Percentiles rank a stretch among this genome's conserved stretches.
phyloP scores from a whole-genome alignment of 2,797 vertebrate species.

The Dendrocincla tyrannina region DNA sequence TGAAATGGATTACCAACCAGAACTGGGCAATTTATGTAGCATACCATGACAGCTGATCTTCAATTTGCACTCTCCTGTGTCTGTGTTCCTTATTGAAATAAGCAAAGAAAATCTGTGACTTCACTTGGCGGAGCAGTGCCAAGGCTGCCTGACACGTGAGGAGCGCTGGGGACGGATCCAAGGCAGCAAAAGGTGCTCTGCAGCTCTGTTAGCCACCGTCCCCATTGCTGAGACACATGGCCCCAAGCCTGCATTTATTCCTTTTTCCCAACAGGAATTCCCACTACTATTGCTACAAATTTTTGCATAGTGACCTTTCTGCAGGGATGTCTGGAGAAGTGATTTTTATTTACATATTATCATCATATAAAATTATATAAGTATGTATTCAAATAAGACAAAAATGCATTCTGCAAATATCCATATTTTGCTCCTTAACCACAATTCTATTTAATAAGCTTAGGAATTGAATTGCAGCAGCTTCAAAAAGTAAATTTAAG shows the following conservation, averaged over 20 bases:
- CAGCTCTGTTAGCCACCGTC: not conserved
- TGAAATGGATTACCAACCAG: not conserved
- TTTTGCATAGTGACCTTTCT: not conserved
- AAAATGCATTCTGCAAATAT: slow-evolving; percentile 29
- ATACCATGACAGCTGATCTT: not conserved
- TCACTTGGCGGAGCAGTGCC: not conserved
- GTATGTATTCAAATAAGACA: not conserved
- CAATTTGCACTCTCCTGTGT: not conserved
- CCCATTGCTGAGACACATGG: not conserved
- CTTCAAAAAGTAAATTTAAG: slow-evolving; percentile 21
- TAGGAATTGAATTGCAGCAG: not conserved
- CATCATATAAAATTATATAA: not conserved
- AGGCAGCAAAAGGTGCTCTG: not conserved
- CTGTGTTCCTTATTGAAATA: not conserved
- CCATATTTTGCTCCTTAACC: not conserved
- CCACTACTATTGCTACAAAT: not conserved
- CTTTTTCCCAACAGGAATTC: not conserved
- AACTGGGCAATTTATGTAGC: not conserved
- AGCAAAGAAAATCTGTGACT: not conserved
- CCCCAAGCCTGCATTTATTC: not conserved
- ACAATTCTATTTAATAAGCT: slow-evolving; percentile 10
- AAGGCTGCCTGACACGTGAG: not conserved
- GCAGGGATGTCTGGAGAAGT: not conserved
- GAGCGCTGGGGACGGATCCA: not conserved
- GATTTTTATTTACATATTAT: not conserved